These are phyloP conservation scores for Coboldia fuscipes DNA, from an alignment of 1,140 invertebrate genomes.

Conservation along the genomic window DNA sequence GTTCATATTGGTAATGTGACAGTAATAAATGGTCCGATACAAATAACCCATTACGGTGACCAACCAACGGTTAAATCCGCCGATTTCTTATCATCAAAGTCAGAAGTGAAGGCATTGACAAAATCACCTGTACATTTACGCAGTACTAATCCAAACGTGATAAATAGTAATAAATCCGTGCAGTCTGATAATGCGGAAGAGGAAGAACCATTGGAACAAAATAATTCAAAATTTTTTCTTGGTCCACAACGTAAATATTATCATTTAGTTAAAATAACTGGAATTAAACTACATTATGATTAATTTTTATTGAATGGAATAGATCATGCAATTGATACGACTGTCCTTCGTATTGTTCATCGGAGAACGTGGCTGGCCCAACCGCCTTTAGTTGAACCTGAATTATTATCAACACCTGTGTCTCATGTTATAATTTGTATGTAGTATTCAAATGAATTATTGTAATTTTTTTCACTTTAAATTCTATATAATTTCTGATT, in stretches of 20 bases:
- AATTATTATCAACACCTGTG: conserved; percentile 11
- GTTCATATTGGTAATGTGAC: conserved; percentile 23
- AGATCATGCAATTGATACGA: neutral
- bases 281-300: neutral
- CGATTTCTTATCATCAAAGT: neutral
- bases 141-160: too few species aligned
- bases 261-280: neutral
- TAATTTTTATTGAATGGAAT: neutral
- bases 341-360: conserved; percentile 7
- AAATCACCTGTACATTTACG: neutral
- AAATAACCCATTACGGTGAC: conserved; percentile 11
- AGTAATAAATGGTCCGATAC: conserved; percentile 22
- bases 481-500: too few species aligned
- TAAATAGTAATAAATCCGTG: neutral
- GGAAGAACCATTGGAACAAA: neutral
- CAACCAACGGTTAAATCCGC: neutral
- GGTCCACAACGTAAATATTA: neutral
- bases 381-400: conserved; percentile 12
- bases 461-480: too few species aligned
- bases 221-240: neutral
- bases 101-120: neutral
- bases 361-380: conserved; percentile 19
- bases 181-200: neutral
- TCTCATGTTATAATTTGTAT: conserved; percentile 20
- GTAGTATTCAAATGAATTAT: too few species aligned